A percentile compares a stretch with the other conserved stretches of the same genome.
phyloP scores from a whole-genome alignment of 2,888 invertebrate genomes.

The Dione juno region DNA sequence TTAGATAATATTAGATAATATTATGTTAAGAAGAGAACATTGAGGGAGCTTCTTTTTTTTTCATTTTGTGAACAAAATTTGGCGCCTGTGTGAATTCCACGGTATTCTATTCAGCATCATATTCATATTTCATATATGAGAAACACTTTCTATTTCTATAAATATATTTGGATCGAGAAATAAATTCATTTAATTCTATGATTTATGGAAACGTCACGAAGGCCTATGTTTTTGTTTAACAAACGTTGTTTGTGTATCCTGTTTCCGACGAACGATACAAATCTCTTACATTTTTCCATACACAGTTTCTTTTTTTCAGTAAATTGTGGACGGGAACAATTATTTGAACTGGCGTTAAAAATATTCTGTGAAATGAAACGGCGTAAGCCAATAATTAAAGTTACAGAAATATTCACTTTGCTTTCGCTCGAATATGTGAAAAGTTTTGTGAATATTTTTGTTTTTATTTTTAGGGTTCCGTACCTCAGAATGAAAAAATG shows the following conservation, averaged over 20 bases:
- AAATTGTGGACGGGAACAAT: not conserved
- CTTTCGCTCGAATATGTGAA: not conserved
- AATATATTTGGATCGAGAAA: too few species aligned
- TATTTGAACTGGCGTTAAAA: not conserved
- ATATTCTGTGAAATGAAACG: not conserved
- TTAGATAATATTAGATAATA: too few species aligned
- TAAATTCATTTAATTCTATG: slow-evolving; percentile 32
- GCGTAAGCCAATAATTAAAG: not conserved
- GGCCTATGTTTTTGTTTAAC: slow-evolving; percentile 29
- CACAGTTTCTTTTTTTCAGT: not conserved
- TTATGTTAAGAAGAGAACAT: too few species aligned
- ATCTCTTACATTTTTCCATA: slow-evolving; percentile 23
- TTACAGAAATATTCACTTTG: not conserved
- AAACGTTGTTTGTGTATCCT: slow-evolving; percentile 21
- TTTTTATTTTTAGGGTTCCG: not conserved
- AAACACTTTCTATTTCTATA: too few species aligned
- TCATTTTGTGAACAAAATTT: too few species aligned
- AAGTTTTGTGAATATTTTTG: not conserved
- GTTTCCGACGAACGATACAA: slow-evolving; percentile 12
- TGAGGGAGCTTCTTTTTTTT: too few species aligned
- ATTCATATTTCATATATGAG: not conserved
- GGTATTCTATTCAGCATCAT: too few species aligned
- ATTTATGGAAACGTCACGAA: slow-evolving; percentile 33
- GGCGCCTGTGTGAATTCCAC: too few species aligned
- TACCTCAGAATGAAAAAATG: too few species aligned